Conservation (phyloP, 2,113 vertebrate genomes). For the Copsychus sechellarum region DNA sequence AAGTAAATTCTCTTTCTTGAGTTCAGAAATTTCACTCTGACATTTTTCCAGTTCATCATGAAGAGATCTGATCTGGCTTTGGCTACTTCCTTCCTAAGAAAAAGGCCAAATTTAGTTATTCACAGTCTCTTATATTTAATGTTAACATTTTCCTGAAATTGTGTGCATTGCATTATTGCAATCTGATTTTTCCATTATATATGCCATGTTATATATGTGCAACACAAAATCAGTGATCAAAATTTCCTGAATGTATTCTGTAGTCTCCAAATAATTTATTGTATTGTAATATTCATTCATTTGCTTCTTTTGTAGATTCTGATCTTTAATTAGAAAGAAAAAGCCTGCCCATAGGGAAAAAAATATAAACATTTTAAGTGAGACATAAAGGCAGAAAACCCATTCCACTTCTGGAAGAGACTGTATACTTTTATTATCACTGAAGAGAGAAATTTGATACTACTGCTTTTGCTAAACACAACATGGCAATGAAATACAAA, state of each 20-base stretch:
- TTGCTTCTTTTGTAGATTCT: background rate
- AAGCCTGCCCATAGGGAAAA: background rate
- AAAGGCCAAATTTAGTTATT: constrained; percentile 3
- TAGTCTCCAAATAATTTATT: background rate
- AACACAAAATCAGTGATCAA: background rate
- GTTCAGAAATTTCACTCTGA: constrained; percentile 75
- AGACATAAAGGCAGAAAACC: background rate
- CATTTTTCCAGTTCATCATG: constrained; percentile 78
- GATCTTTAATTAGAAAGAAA: background rate
- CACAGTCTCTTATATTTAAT: background rate
- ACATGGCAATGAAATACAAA: background rate
- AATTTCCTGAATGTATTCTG: background rate
- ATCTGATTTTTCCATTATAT: background rate
- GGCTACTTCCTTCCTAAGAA: constrained; percentile 81
- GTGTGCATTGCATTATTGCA: background rate
- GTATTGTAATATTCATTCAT: background rate
- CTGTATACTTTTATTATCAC: background rate
- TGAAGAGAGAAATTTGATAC: background rate
- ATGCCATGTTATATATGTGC: background rate
- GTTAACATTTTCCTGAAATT: background rate
- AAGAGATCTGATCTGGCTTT: constrained; percentile 81
- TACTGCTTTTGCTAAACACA: background rate
- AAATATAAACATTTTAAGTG: background rate
- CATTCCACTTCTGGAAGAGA: background rate
- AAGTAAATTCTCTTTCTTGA: constrained; percentile 82